Evolutionary conservation across 1,140 invertebrate species (phyloP), one percentile per base, ranked within the genome.

Genomic region (Sweltsa coloradensis): DNA sequence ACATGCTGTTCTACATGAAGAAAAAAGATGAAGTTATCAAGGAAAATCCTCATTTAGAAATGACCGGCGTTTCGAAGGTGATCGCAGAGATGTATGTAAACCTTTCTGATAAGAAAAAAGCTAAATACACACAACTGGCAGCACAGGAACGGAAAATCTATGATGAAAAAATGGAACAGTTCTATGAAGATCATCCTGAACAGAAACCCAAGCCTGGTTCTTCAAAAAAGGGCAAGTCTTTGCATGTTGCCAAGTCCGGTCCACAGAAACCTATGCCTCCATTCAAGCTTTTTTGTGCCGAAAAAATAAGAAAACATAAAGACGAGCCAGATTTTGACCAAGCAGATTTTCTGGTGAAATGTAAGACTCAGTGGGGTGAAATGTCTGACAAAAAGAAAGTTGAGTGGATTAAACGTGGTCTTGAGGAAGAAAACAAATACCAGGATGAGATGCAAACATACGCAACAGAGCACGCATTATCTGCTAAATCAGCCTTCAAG

Each of bases 1-100:
- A 66, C 50, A 67, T 74, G 51, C 34, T 70, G 11, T 73, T 62
- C 51, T 71, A 69, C 52, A 47, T 66, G 18, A 61, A 69, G 37
- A 65, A 68, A 45, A 67, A 65, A 47, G 60, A 68, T 37, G 60
- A 64, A 50, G 55, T 69, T 26, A 51, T 58, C 23, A 54, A 54
- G 34, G 60, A 70, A 39, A 54, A 68, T 53, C 69, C 69, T 21
- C 62, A 63, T 9, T 50, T 69, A 42, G 65, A 65, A 31, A 62
- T 67, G 52, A 63, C 65, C 18, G 64, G 65, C 42, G 48, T 73
- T 25, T 64, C 68, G 3, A 71, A 70, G 55, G 47, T 58, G n/a
- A 59, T 70, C 4, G 60, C 66, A 19, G 58, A 65, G 47, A 60
- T 65, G 50, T 74, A 65, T 59, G 59, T 63, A 40, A 58, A 58